These are phyloP conservation scores for Brachionus rubens DNA, from an alignment of 1,140 invertebrate species.

Conservation along the genomic window DNA sequence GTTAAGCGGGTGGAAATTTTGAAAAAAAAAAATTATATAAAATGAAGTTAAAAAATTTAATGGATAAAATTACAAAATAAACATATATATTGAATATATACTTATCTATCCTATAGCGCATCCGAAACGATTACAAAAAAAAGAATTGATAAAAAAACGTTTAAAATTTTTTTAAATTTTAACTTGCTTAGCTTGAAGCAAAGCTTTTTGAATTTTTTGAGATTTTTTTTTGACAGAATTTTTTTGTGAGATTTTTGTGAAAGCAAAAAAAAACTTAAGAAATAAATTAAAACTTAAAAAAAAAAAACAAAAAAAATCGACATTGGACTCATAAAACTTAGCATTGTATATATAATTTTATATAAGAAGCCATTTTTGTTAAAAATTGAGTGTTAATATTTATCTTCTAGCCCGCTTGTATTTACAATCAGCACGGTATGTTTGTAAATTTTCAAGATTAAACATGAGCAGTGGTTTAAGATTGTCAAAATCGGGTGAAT, in stretches of 20 bases:
- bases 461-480: constrained; percentile 40
- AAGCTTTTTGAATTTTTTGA: constrained; percentile 13
- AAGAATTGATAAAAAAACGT: too few species aligned
- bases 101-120: too few species aligned
- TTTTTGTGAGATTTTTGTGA: background rate
- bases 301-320: constrained; percentile 10
- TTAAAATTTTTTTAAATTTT: too few species aligned
- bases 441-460: constrained; percentile 24
- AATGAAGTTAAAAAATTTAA: too few species aligned
- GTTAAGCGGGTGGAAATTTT: too few species aligned
- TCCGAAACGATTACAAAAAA: too few species aligned
- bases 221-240: background rate
- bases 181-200: constrained; percentile 13
- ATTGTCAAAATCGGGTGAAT: constrained; percentile 1
- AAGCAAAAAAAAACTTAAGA: background rate
- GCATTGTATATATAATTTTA: constrained; percentile 40
- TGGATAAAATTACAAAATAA: too few species aligned
- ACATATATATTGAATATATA: too few species aligned
- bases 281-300: constrained; percentile 32
- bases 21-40: too few species aligned
- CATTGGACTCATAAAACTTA: constrained; percentile 18
- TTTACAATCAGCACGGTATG: constrained; percentile 38
- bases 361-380: background rate
- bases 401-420: constrained; percentile 35
- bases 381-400: background rate